Base-by-base conservation (phyloP, 1,140 invertebrate species). In the Amphibalanus amphitrite region DNA sequence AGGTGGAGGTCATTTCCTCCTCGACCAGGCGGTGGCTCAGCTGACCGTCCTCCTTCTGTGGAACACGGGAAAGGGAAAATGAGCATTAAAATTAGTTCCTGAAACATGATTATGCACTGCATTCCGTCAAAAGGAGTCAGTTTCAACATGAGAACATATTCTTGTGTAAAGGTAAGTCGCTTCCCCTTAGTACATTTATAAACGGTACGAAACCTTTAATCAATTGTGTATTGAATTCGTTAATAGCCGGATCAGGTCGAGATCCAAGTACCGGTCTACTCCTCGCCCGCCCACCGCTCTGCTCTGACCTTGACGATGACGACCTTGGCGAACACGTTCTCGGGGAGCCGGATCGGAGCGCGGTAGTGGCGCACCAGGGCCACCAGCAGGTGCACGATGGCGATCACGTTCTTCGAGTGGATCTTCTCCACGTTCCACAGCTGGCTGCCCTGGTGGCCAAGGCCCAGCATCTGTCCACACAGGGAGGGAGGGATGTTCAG, bases 361-460 rank as follows among this genome's bases (percentile, higher is more conserved):
- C 95, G 83, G 80, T 94, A 99, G 80, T 97, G 91, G 30, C 95
- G 85, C 3, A 91, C 96, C 33, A 99, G 79, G 0, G 92, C 88
- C 23, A 99, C 95, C 67, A 99, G 78, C 28, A 99, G 82, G 80
- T 99, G 95, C 29, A 98, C 83, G 78, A 99, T 98, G 0, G 95
- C 86, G 1, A 98, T 92, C 71, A 98, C 85, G 80, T 97, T 97
- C 82, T 98, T 97, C 0, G 92, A 91, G 82, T 98, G 95, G 47
- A 98, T 86, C 74, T 89, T 90, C 79, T 98, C 95, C 1, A 97
- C 94, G 78, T 89, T 96, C 96, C 97, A 99, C 80, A 96, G 91
- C 67, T 87, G 83, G 69, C 81, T 82, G 70, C 74, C 77, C 76
- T 77, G 79, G 15, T 76, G 73, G 76, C 81, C 78, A 20, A 82